Percentiles rank a stretch among this genome's conserved stretches.
These are phyloP conservation scores for Acrobasis repandana DNA, from an alignment of 2,888 invertebrate species.

Conservation along the genomic window DNA sequence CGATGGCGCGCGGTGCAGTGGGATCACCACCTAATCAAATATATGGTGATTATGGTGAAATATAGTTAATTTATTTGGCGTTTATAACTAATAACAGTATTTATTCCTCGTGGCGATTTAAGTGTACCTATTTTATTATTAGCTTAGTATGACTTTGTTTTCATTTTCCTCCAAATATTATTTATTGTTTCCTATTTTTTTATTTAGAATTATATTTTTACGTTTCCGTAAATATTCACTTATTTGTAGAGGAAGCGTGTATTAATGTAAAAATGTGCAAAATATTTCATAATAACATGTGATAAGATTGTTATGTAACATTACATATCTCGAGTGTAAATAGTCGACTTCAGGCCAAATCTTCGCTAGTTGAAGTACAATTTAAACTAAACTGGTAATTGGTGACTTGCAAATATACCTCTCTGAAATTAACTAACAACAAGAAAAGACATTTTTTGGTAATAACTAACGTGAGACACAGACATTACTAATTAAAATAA, in stretches of 20 bases:
- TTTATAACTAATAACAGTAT: background rate
- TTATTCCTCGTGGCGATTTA: background rate
- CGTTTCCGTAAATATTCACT: background rate
- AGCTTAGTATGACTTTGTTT: conserved; percentile 4
- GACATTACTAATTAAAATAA: too few relatives aligned
- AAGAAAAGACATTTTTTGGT: too few relatives aligned
- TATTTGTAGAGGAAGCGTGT: conserved; percentile 1
- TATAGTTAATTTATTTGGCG: background rate
- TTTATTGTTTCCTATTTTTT: conserved; percentile 24
- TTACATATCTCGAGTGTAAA: conserved; percentile 36
- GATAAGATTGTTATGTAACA: conserved; percentile 34
- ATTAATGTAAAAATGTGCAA: conserved; percentile 29
- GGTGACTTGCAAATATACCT: background rate
- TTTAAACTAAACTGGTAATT: conserved; percentile 21
- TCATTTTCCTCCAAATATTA: conserved; percentile 20
- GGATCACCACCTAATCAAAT: too few relatives aligned
- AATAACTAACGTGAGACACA: too few relatives aligned
- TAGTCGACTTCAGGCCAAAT: conserved; percentile 17
- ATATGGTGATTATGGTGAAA: background rate
- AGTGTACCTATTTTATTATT: conserved; percentile 7
- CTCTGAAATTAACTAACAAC: conserved; percentile 3
- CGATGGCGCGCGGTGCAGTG: too few relatives aligned
- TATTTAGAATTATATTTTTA: background rate
- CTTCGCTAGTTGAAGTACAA: conserved; percentile 33
- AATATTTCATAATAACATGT: conserved; percentile 37